phyloP scores from a whole-genome alignment of 1,140 invertebrate genomes.

The Nephotettix cincticeps region DNA sequence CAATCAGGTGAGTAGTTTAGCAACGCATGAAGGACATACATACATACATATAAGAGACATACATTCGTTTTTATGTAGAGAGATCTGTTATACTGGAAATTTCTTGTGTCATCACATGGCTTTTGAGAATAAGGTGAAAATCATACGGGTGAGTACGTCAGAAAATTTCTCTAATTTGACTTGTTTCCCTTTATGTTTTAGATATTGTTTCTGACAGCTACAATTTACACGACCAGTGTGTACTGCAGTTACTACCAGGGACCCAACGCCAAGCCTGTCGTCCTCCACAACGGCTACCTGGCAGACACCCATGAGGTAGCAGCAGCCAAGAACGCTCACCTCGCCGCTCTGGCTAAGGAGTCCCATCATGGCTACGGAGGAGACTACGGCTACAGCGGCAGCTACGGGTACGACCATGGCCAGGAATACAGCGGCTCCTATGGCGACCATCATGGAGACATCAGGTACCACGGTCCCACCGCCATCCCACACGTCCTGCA shows the following conservation, averaged over 20 bases:
- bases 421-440: conserved; percentile 37
- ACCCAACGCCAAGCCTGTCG: neutral
- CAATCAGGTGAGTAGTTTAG: too few relatives aligned
- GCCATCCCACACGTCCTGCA: conserved; percentile 21
- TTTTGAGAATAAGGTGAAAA: too few relatives aligned
- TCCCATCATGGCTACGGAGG: conserved; percentile 28
- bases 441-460: neutral
- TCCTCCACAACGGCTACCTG: conserved; percentile 16
- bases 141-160: too few relatives aligned
- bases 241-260: conserved; percentile 19
- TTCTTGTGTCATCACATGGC: too few relatives aligned
- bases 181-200: too few relatives aligned
- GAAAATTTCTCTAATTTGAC: too few relatives aligned
- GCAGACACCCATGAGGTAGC: conserved; percentile 36
- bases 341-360: conserved; percentile 30
- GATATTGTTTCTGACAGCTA: too few relatives aligned
- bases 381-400: conserved; percentile 29
- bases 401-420: conserved; percentile 29
- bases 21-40: too few relatives aligned
- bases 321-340: conserved; percentile 37
- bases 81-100: too few relatives aligned
- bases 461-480: neutral
- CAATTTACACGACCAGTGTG: too few relatives aligned
- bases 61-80: too few relatives aligned
- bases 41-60: too few relatives aligned